Evolutionary conservation across 1,140 invertebrate genomes (phyloP).

Genomic region (Vanessa atalanta): DNA sequence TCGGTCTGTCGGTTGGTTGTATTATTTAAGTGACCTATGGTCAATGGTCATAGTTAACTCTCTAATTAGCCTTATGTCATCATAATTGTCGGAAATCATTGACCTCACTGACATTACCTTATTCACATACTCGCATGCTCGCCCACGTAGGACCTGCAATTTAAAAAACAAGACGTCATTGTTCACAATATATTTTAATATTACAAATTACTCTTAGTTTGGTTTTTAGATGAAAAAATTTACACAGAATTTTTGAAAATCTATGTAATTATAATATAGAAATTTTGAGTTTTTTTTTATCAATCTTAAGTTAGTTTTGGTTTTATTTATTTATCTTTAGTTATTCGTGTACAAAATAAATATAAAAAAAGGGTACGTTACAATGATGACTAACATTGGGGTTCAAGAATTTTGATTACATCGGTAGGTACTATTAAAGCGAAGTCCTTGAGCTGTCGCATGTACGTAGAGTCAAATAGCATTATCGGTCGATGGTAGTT

Average conservation of each 20-base stretch:
- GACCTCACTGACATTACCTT: slow-evolving; percentile 34
- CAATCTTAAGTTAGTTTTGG: no score
- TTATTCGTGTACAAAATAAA: neutral
- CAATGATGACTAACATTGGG: slow-evolving; percentile 24
- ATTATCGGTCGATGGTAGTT: slow-evolving; percentile 22
- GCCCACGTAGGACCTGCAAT: slow-evolving; percentile 14
- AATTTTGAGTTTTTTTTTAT: no score
- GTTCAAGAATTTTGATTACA: slow-evolving; percentile 21
- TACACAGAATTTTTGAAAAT: no score
- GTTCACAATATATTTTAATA: neutral
- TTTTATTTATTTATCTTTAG: neutral
- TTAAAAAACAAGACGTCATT: neutral
- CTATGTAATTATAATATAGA: no score
- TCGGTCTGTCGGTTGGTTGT: no score
- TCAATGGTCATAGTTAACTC: neutral
- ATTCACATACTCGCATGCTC: slow-evolving; percentile 21
- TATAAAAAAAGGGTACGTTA: slow-evolving; percentile 15
- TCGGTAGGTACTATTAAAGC: slow-evolving; percentile 11
- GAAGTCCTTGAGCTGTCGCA: slow-evolving; percentile 25
- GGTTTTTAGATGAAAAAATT: neutral
- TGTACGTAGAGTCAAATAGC: slow-evolving; percentile 13
- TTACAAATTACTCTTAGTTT: neutral
- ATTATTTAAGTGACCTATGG: neutral
- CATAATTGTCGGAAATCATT: slow-evolving; percentile 34
- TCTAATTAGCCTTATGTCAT: slow-evolving; percentile 25